These are phyloP conservation scores for Syrista parreyssii DNA, from an alignment of 2,888 invertebrate species.

Conservation along the genomic window DNA sequence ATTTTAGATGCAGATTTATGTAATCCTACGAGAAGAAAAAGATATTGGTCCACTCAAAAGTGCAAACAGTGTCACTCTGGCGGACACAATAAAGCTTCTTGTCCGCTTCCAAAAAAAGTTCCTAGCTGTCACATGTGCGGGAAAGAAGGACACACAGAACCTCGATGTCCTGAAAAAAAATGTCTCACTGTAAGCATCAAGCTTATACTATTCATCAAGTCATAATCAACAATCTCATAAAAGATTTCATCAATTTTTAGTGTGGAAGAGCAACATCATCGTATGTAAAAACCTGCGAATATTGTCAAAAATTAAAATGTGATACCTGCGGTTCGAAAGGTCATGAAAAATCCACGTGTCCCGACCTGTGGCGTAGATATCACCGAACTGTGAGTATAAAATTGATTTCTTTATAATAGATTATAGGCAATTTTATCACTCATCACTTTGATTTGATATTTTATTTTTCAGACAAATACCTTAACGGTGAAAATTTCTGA, in stretches of 20 bases:
- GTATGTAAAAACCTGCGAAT: slow-evolving; percentile 68
- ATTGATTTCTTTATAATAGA: neutral
- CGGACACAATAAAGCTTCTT: slow-evolving; percentile 74
- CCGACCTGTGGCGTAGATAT: slow-evolving; percentile 81
- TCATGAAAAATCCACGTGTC: slow-evolving; percentile 73
- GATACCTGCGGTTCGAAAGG: slow-evolving; percentile 74
- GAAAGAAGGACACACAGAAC: slow-evolving; percentile 72
- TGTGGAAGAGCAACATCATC: slow-evolving; percentile 69
- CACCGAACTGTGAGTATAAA: slow-evolving; percentile 74
- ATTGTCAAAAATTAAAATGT: slow-evolving; percentile 69
- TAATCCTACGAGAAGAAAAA: slow-evolving; percentile 21
- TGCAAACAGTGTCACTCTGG: slow-evolving; percentile 75
- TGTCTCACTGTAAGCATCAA: slow-evolving; percentile 73
- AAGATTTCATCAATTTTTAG: slow-evolving; percentile 65
- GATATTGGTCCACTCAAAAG: slow-evolving; percentile 36
- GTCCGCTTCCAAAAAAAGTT: slow-evolving; percentile 69
- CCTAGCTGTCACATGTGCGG: slow-evolving; percentile 77
- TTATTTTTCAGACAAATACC: slow-evolving; percentile 50
- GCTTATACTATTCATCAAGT: neutral
- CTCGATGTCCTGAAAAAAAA: slow-evolving; percentile 76
- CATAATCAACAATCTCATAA: neutral
- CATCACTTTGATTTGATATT: neutral
- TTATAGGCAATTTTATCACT: neutral
- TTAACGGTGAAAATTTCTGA: slow-evolving; percentile 47
- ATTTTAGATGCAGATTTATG: slow-evolving; percentile 52